Evolutionary conservation across 2,888 invertebrate species (phyloP).

Genomic region (Petrolisthes manimaculis): DNA sequence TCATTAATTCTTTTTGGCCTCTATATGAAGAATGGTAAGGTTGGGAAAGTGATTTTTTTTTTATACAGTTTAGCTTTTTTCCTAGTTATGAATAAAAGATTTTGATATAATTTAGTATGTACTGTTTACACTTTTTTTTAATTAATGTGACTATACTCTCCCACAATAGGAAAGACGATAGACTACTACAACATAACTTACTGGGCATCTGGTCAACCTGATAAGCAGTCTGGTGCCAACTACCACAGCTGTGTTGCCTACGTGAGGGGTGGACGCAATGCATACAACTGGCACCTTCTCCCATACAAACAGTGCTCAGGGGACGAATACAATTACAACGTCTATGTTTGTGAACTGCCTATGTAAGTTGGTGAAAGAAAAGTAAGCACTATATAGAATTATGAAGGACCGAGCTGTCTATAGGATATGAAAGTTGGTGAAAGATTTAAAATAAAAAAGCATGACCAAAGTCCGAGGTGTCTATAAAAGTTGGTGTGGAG

Average conservation of each 20-base stretch:
- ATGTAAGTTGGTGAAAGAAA: constrained; percentile 43
- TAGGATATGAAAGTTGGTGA: no score
- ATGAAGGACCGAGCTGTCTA: no score
- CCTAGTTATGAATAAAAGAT: not conserved
- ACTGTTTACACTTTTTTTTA: no score
- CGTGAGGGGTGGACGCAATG: not conserved
- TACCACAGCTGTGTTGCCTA: constrained; percentile 38
- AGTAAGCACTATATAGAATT: not conserved
- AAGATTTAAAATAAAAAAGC: no score
- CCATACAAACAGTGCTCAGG: constrained; percentile 1
- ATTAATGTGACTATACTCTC: not conserved
- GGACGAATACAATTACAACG: not conserved
- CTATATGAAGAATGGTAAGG: constrained; percentile 23
- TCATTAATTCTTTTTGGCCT: not conserved
- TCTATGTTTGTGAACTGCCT: constrained; percentile 53
- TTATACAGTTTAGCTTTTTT: not conserved
- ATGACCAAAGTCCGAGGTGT: no score
- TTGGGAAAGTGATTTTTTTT: not conserved
- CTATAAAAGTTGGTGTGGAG: no score
- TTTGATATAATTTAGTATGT: not conserved
- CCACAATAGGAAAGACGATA: constrained; percentile 12
- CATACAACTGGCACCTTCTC: constrained; percentile 34
- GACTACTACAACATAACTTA: constrained; percentile 39
- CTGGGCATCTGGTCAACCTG: constrained; percentile 41
- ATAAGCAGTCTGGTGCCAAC: constrained; percentile 21